A percentile compares a stretch with the other conserved stretches of the same genome.
Conservation (phyloP, 2,113 vertebrate species). For the Dissostichus mawsoni region DNA sequence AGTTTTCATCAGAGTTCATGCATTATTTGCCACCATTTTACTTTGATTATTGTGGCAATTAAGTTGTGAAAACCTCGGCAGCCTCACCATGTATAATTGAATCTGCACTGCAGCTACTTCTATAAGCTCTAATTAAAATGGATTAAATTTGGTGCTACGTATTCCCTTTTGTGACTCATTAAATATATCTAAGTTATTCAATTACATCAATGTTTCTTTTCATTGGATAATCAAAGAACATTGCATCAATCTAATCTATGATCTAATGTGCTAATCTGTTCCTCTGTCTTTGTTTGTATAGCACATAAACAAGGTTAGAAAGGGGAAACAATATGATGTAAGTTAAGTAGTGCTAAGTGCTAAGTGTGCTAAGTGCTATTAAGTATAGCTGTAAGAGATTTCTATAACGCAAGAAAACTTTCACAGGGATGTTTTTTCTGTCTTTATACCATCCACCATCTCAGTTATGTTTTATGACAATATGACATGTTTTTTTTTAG, state of each 20-base stretch:
- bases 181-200: constrained; percentile 30
- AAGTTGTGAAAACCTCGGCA: background rate
- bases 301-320: constrained; percentile 14
- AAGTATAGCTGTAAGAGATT: constrained; percentile 21
- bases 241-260: constrained; percentile 34
- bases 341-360: too few relatives aligned
- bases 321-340: constrained; percentile 16
- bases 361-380: background rate
- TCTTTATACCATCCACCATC: constrained; percentile 9
- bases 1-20: background rate
- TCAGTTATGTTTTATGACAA: background rate
- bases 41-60: background rate
- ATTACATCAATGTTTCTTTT: constrained; percentile 9
- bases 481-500: constrained; percentile 76
- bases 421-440: constrained; percentile 1
- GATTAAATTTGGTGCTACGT: constrained; percentile 20
- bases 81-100: background rate
- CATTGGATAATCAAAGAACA: constrained; percentile 35
- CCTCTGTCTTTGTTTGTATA: background rate
- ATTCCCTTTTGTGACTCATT: constrained; percentile 33
- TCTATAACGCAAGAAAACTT: constrained; percentile 18
- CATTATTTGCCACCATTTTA: background rate
- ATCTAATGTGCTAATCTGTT: constrained; percentile 29
- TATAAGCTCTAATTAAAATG: constrained; percentile 26
- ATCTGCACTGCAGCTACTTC: constrained; percentile 17